Evolutionary conservation across 2,888 invertebrate genomes (phyloP), one percentile per base, ranked within the genome.

Genomic region (Catotricha subobsoleta): DNA sequence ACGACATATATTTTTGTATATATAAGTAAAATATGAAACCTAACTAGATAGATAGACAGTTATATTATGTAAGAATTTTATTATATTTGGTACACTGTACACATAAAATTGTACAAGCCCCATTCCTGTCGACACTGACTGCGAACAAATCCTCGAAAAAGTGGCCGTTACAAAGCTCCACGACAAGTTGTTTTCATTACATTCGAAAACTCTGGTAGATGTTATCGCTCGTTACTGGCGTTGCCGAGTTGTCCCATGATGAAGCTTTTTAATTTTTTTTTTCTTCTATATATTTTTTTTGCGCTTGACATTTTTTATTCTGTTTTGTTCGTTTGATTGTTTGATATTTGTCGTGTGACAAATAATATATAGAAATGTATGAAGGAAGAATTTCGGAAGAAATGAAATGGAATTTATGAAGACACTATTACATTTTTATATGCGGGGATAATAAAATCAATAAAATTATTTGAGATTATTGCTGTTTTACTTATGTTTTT

Each of bases 121-220:
- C 35, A 35, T 35, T 35, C 35, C 20, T 28, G 29, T 28, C 6
- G 23, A 16, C 29, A 19, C 25, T 39, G 28, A 29, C 19, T 39
- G 29, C 13, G 30, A 21, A 39, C 31, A 31, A 39, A 39, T 29
- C 19, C 30, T 20, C 18, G 21, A 18, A 30, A 39, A 31, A 39
- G 21, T 45, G 42, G 42, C 44, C 43, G 38, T 44, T 42, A 42
- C 45, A 44, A 45, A 45, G 44, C 45, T 44, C 44, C 38, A 44
- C 44, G 44, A 47, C 46, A 45, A 47, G 45, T 45, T 47, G 47
- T 44, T 47, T 47, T 47, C 47, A 45, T 45, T 47, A 45, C 41
- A 43, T 33, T 33, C 33, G 16, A 33, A 16, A n/a, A n/a, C n/a
- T n/a, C n/a, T n/a, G n/a, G 27, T 27, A 38, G 25, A 38, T 37